A percentile compares a stretch with the other conserved stretches of the same genome.
Conservation (phyloP, 2,113 vertebrate genomes). For the Nibea coibor region DNA sequence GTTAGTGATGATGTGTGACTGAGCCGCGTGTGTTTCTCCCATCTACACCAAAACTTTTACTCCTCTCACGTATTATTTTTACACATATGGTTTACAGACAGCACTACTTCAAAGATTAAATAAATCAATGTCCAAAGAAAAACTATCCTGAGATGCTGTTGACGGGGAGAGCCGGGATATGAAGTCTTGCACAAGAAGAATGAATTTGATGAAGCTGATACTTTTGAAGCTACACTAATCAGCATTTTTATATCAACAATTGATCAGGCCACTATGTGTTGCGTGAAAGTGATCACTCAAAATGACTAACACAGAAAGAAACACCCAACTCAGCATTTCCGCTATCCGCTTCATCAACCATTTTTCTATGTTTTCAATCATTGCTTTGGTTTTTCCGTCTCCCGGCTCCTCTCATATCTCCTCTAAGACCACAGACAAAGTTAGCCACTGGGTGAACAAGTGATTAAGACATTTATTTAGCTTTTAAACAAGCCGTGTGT, state of each 20-base stretch:
- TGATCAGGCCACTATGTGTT: not conserved
- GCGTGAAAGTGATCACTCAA: not conserved
- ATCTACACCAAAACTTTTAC: constrained; percentile 15
- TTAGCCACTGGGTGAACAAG: not conserved
- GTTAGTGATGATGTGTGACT: constrained; percentile 37
- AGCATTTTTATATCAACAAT: not conserved
- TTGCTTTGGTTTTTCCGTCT: not conserved
- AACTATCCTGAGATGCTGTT: not conserved
- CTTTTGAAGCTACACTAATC: not conserved
- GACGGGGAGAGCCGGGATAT: not conserved
- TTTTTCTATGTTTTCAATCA: not conserved
- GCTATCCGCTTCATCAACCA: not conserved
- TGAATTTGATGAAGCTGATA: not conserved
- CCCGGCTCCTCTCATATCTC: not conserved
- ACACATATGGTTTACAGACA: constrained; percentile 18
- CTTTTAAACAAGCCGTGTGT: too few species aligned
- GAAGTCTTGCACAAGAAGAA: not conserved
- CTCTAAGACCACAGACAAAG: not conserved
- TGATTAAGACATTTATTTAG: too few species aligned
- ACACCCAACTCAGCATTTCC: not conserved
- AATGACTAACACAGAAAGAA: not conserved
- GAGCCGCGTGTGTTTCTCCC: constrained; percentile 14
- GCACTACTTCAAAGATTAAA: constrained; percentile 12
- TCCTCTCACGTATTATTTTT: constrained; percentile 16
- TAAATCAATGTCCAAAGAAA: constrained; percentile 7